These are phyloP conservation scores for Cinclus mexicanus DNA, from an alignment of 2,113 vertebrate genomes.

Conservation along the genomic window DNA sequence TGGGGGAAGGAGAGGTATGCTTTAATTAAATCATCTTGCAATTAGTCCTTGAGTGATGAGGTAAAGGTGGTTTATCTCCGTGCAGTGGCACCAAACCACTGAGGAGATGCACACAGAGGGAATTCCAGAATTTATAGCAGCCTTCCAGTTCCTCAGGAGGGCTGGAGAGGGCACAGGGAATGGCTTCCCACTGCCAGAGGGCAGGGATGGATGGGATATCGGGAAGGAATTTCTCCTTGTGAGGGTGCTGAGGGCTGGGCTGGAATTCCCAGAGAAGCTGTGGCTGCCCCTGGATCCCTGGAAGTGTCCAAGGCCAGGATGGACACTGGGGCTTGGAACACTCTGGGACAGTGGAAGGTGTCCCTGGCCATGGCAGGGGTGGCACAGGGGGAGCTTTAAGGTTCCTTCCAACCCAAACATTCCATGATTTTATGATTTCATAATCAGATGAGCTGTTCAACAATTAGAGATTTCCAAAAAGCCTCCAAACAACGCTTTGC, in stretches of 20 bases:
- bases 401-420: neutral
- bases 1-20: slow-evolving; percentile 73
- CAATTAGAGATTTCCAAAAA: neutral
- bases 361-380: neutral
- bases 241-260: neutral
- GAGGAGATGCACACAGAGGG: neutral
- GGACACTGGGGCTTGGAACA: neutral
- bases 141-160: neutral
- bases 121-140: neutral
- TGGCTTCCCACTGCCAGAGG: neutral
- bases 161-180: neutral
- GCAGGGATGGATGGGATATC: fast-evolving
- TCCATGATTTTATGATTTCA: neutral
- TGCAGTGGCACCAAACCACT: neutral
- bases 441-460: neutral
- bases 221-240: fast-evolving
- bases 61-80: slow-evolving; percentile 63
- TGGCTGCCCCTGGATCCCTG: neutral
- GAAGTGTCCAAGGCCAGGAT: fast-evolving
- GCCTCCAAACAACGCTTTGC: neutral
- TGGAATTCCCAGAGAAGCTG: neutral
- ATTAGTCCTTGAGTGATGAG: slow-evolving; percentile 82
- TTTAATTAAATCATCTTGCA: slow-evolving; percentile 82
- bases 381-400: fast-evolving
- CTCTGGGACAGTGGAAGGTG: fast-evolving